Evolutionary conservation across 2,888 invertebrate genomes (phyloP), one percentile per base, ranked within the genome.

Genomic region (Polyommatus iphigenia): DNA sequence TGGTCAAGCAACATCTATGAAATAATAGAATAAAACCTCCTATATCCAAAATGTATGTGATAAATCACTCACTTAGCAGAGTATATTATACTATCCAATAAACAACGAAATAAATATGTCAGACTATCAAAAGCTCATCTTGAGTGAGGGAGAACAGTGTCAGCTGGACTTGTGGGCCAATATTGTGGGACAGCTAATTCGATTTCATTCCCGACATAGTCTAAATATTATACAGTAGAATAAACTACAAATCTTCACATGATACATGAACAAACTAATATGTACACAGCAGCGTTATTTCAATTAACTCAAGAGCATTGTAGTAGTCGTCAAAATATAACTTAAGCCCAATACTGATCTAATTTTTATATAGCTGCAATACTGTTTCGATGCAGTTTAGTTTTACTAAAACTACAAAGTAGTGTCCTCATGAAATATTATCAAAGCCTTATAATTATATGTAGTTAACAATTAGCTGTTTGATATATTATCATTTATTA

Each of bases 51-150:
- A 15, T 67, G 3, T 62, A 62, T 62, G 15, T 67, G 2, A 67
- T 10, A 67, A 29, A 67, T 32, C 29, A 29, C 67, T 32, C 29
- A 10, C 29, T 1, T 32, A 15, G 15, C 29, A 32, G 4, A 67
- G 15, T 32, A 67, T 67, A 6, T 24, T 24, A 24, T 32, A 18
- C 29, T 67, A 29, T 13, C 29, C 13, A 29, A 67, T 67, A 67
- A 67, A 67, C 67, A 67, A 67, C 15, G 29, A 29, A 67, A 29
- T 67, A 67, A 67, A 67, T 67, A 67, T 67, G 67, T 67, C 67
- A 67, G 13, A 15, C 67, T 32, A 67, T 67, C 67, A 67, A 29
- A 29, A 32, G 18, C 29, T 29, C 29, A 67, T 67, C 29, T 67
- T 29, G 24, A 67, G 13, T 67, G 62, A 24, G 18, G 67, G 20